phyloP scores from a whole-genome alignment of 2,113 vertebrate species.

The Nipponia nippon region DNA sequence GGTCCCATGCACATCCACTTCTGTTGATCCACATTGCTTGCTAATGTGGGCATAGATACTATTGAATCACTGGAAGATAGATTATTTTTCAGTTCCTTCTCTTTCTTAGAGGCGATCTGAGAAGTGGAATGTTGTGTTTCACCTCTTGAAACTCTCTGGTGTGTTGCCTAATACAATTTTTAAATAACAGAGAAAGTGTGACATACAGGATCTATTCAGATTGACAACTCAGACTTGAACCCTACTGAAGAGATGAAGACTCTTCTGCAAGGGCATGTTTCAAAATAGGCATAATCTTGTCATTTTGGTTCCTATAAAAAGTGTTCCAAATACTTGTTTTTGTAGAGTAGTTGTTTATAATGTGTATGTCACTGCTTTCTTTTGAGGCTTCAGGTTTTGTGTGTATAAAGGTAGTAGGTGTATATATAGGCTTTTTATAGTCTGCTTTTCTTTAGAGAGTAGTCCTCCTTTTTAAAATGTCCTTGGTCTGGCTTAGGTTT shows the following conservation, averaged over 20 bases:
- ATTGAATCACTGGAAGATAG: background rate
- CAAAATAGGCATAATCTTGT: background rate
- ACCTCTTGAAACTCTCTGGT: background rate
- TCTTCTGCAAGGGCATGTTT: background rate
- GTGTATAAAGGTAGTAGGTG: background rate
- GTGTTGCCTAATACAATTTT: background rate
- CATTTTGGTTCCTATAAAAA: background rate
- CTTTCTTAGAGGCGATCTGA: background rate
- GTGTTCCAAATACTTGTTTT: background rate
- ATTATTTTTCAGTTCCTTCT: background rate
- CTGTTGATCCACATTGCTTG: background rate
- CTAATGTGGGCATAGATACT: background rate
- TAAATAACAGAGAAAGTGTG: background rate
- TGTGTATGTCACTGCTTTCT: background rate
- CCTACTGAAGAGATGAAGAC: background rate
- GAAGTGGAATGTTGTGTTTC: background rate
- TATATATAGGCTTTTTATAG: background rate
- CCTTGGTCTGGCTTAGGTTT: background rate
- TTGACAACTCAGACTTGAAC: background rate
- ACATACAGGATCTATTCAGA: background rate
- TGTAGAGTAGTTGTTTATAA: background rate
- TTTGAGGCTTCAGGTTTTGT: background rate
- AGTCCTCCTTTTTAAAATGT: background rate
- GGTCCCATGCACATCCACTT: background rate
- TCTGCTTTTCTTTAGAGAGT: background rate